Base-by-base conservation (phyloP, 1,140 invertebrate species). In the Eulimnadia texana region DNA sequence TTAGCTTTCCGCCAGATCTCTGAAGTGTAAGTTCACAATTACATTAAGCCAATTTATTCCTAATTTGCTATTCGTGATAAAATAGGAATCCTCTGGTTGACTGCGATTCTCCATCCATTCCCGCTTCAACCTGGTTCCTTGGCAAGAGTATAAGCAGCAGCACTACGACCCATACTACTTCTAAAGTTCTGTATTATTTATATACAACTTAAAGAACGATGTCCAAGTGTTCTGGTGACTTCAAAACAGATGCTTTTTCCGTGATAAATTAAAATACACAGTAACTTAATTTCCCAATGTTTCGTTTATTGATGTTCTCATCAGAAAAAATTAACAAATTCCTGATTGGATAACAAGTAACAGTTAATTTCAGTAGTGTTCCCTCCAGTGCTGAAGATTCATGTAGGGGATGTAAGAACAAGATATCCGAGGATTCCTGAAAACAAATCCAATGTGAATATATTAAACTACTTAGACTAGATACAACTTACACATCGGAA, bases 1-100 rank as follows among this genome's bases (percentile, higher is more conserved):
- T 74, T 78, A 52, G 79, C 76, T 11, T 81, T 84, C 63, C 64
- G 76, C n/a, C 72, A 70, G 56, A 71, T 74, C 2, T 68, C 71
- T 63, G 13, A 58, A 47, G 70, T 69, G 74, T 76, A 72, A 74
- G 69, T 79, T 3, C 10, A 50, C 58, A 29, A 50, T 1, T 51
- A 47, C 6, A 13, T 19, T 19, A 11, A 25, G 1, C 50, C 3
- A 28, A 19, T 53, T 63, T 51, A 23, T 50, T 52, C 23, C 11
- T 51, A 20, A 10, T 3, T 22, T 53, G n/a, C 33, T 58, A 50
- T 13, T 50, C 19, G 25, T 16, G 23, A 51, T 24, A 23, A n/a
- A n/a, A 2, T 50, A 62, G 53, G 22, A 57, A 57, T 23, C 61
- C 27, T 3, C 25, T 56, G 22, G 53, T 62, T 22, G 54, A 47